These are phyloP conservation scores for Dendroctonus valens DNA, from an alignment of 1,140 invertebrate genomes.

Conservation along the genomic window DNA sequence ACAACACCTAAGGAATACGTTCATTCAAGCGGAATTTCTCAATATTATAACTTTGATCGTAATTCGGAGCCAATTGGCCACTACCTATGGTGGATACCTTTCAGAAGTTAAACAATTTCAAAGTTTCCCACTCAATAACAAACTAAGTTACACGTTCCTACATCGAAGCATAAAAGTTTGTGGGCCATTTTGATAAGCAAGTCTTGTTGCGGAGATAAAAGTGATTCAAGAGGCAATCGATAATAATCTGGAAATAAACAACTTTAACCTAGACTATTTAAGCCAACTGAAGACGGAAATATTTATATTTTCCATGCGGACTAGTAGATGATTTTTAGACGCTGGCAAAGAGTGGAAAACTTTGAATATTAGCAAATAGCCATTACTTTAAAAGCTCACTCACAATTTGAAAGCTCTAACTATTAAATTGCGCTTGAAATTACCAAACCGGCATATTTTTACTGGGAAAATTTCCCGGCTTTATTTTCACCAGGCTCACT, in stretches of 20 bases:
- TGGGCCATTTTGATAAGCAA: constrained; percentile 6
- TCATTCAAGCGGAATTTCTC: neutral
- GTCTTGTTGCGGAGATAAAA: constrained; percentile 5
- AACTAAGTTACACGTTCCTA: neutral
- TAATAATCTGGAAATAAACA: neutral
- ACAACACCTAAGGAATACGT: no score
- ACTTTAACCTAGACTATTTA: no score
- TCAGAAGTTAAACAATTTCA: constrained; percentile 7
- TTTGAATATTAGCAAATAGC: no score
- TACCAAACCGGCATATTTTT: neutral
- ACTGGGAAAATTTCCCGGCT: neutral
- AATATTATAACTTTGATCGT: neutral
- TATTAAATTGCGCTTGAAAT: neutral
- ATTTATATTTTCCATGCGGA: no score
- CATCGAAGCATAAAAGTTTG: constrained; percentile 6
- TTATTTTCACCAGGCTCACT: constrained; percentile 11
- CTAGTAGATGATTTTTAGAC: no score
- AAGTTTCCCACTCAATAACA: constrained; percentile 7
- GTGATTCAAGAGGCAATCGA: constrained; percentile 10
- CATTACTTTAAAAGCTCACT: no score
- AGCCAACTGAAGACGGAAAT: no score
- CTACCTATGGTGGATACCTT: neutral
- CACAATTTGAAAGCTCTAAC: neutral
- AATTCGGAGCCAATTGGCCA: neutral
- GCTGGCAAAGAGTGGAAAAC: no score